Conservation (phyloP, 35 echinoderm and acorn worm genomes). For the Hemicentrotus pulcherrimus region DNA sequence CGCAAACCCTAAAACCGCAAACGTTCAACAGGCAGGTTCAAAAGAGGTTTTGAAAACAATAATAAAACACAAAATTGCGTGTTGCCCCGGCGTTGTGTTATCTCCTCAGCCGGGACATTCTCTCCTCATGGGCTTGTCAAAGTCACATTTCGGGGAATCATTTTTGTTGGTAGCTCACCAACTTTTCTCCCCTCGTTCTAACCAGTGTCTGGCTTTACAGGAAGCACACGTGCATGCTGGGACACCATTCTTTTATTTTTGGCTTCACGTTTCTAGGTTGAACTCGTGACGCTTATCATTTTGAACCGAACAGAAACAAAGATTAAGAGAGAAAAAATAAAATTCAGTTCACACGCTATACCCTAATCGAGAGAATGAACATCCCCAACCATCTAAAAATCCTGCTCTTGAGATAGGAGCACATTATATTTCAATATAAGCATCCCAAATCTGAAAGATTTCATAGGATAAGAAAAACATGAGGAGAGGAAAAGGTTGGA, state of each 20-base stretch:
- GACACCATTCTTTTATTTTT: slow-evolving; percentile 5
- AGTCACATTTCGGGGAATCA: background rate
- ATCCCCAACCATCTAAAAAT: background rate
- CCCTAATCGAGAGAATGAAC: background rate
- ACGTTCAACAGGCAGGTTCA: background rate
- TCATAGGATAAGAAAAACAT: background rate
- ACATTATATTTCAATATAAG: too few species aligned
- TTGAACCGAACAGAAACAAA: background rate
- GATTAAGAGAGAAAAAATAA: background rate
- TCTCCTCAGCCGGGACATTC: background rate
- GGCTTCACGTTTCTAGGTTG: background rate
- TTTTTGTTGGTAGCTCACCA: slow-evolving; percentile 16
- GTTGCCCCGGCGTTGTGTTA: background rate
- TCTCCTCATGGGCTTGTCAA: background rate
- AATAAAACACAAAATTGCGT: background rate
- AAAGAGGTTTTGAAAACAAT: background rate
- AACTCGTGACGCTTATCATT: background rate
- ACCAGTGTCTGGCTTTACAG: background rate
- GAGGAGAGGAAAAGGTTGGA: background rate
- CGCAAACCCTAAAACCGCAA: background rate
- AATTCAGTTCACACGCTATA: background rate
- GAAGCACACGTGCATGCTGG: background rate
- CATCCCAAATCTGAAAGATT: too few species aligned
- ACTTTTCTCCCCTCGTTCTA: background rate
- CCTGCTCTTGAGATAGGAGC: too few species aligned